A percentile compares a stretch with the other conserved stretches of the same genome.
Evolutionary conservation across 2,113 vertebrate species (phyloP).

Genomic region (Prunella himalayana): DNA sequence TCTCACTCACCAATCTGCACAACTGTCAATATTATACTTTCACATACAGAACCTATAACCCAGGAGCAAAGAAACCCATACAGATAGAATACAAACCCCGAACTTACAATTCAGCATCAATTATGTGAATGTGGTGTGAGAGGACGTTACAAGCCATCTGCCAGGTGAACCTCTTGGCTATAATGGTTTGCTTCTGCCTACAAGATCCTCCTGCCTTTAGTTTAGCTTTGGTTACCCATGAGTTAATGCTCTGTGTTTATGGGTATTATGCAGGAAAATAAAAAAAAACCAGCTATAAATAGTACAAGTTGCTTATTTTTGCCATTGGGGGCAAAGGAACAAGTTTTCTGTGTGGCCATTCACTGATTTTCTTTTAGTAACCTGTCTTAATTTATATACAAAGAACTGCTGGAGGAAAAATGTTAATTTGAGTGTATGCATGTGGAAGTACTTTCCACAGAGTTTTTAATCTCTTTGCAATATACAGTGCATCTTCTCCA

Average conservation of each 20-base stretch:
- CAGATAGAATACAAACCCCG: background rate
- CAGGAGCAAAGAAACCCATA: background rate
- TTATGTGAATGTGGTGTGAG: accelerated
- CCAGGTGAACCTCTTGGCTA: background rate
- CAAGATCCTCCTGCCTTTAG: background rate
- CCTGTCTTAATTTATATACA: background rate
- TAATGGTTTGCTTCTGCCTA: background rate
- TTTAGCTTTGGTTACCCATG: background rate
- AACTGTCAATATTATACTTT: background rate
- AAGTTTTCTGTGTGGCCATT: background rate
- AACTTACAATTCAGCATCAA: background rate
- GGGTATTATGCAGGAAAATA: background rate
- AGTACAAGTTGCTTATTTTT: background rate
- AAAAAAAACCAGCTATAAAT: background rate
- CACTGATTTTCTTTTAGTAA: background rate
- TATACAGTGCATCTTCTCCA: background rate
- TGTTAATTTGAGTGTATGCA: background rate
- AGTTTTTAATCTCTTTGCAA: background rate
- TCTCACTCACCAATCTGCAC: background rate
- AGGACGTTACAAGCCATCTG: accelerated
- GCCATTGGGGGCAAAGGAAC: background rate
- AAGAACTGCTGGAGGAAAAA: background rate
- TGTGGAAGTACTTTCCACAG: accelerated
- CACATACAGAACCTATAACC: background rate
- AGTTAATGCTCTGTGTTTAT: background rate